Evolutionary conservation across 2,113 vertebrate genomes (phyloP).

Genomic region (Chamaea fasciata): DNA sequence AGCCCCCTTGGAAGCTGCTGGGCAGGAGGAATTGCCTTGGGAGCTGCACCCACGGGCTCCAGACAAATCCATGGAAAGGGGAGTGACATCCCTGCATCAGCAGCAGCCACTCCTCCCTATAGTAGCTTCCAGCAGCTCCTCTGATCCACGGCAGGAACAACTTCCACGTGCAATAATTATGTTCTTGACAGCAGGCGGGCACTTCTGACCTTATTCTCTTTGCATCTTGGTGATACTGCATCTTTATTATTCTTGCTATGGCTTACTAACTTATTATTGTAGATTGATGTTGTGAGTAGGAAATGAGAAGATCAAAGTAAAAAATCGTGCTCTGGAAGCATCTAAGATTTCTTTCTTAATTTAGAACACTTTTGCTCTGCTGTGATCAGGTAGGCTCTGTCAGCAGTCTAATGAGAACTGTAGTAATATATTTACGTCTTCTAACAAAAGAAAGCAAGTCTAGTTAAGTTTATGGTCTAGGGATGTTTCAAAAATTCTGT

Average conservation of each 20-base stretch:
- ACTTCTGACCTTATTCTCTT: background rate
- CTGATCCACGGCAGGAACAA: background rate
- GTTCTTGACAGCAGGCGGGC: background rate
- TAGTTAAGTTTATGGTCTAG: background rate
- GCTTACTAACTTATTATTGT: background rate
- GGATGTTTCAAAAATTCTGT: background rate
- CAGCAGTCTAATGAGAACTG: background rate
- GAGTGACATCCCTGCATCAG: background rate
- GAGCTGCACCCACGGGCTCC: accelerated
- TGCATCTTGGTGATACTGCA: background rate
- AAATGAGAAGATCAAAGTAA: background rate
- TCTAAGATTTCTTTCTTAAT: background rate
- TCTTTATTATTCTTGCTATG: background rate
- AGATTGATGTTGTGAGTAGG: background rate
- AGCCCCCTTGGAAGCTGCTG: background rate
- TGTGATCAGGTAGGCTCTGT: background rate
- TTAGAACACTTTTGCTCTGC: background rate
- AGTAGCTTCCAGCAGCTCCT: background rate
- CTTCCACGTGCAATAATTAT: background rate
- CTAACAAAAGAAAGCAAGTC: background rate
- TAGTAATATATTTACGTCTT: background rate
- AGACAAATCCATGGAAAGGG: background rate
- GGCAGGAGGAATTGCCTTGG: background rate
- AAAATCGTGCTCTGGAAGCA: background rate
- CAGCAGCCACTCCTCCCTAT: background rate